phyloP scores from a whole-genome alignment of 2,888 invertebrate genomes.

The Spialia ferax region DNA sequence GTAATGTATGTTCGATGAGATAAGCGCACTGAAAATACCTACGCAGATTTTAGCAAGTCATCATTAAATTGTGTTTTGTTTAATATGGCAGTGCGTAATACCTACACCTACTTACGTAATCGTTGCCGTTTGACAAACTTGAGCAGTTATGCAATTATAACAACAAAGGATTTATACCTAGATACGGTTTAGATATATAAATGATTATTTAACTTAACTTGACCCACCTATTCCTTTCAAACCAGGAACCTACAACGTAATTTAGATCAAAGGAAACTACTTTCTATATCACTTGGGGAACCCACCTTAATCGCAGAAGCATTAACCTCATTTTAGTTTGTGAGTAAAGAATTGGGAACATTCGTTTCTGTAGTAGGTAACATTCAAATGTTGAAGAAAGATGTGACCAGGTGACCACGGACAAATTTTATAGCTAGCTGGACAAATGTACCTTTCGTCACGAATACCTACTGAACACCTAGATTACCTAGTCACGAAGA shows the following conservation, averaged over 20 bases:
- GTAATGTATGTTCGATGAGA: conserved; percentile 8
- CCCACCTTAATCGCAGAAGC: conserved; percentile 17
- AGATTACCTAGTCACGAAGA: too few relatives aligned
- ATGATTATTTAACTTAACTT: too few relatives aligned
- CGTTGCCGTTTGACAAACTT: too few relatives aligned
- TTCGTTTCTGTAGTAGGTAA: conserved; percentile 15
- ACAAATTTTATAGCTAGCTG: not conserved
- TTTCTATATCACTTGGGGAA: conserved; percentile 20
- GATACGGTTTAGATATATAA: too few relatives aligned
- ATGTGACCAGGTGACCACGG: not conserved
- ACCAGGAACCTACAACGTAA: not conserved
- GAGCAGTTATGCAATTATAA: too few relatives aligned
- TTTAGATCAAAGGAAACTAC: conserved; percentile 23
- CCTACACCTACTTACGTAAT: too few relatives aligned
- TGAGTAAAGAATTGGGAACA: conserved; percentile 13
- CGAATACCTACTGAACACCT: not conserved
- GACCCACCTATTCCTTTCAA: conserved; percentile 5
- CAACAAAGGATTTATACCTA: too few relatives aligned
- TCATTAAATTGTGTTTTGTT: too few relatives aligned
- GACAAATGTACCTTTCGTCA: not conserved
- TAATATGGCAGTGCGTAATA: too few relatives aligned
- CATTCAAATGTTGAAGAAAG: too few relatives aligned
- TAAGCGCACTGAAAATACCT: not conserved
- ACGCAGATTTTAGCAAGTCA: conserved; percentile 18
- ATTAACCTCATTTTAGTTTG: conserved; percentile 33